These are phyloP conservation scores for Aldrovandia affinis DNA, from an alignment of 2,797 vertebrate genomes.

Conservation along the genomic window DNA sequence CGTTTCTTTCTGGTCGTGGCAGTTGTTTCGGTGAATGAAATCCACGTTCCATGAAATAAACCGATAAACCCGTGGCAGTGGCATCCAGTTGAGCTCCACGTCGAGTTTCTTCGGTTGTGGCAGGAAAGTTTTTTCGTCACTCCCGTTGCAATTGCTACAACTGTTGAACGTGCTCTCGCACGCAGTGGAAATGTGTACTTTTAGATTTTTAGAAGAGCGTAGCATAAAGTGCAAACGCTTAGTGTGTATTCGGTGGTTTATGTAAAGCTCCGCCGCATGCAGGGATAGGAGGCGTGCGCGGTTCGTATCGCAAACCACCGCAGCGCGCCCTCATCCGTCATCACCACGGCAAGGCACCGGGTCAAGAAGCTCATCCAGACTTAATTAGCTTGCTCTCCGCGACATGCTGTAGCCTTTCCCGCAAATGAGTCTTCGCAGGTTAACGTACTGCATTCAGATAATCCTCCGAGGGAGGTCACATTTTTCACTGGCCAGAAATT, in stretches of 20 bases:
- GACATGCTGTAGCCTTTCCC: conserved; percentile 46
- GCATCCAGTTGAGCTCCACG: too few species aligned
- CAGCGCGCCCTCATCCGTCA: conserved; percentile 42
- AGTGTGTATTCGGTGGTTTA: neutral
- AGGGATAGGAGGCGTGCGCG: neutral
- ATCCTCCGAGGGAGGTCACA: conserved; percentile 55
- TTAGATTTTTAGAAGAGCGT: neutral
- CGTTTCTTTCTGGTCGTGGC: neutral
- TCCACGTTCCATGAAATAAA: neutral
- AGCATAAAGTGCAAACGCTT: neutral
- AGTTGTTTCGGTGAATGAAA: neutral
- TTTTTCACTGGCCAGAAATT: conserved; percentile 63
- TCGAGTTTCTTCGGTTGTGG: too few species aligned
- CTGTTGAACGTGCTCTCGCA: neutral
- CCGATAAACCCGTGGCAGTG: neutral
- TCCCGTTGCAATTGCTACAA: neutral
- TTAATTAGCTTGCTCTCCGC: conserved; percentile 62
- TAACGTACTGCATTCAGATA: conserved; percentile 46
- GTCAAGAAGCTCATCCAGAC: conserved; percentile 50
- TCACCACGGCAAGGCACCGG: conserved; percentile 32
- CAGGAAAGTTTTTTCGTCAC: too few species aligned
- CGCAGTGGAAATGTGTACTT: neutral
- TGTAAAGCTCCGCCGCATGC: neutral
- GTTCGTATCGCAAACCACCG: neutral
- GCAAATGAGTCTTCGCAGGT: conserved; percentile 65